Evolutionary conservation across 2,113 vertebrate species (phyloP).

Genomic region (Kryptolebias marmoratus): DNA sequence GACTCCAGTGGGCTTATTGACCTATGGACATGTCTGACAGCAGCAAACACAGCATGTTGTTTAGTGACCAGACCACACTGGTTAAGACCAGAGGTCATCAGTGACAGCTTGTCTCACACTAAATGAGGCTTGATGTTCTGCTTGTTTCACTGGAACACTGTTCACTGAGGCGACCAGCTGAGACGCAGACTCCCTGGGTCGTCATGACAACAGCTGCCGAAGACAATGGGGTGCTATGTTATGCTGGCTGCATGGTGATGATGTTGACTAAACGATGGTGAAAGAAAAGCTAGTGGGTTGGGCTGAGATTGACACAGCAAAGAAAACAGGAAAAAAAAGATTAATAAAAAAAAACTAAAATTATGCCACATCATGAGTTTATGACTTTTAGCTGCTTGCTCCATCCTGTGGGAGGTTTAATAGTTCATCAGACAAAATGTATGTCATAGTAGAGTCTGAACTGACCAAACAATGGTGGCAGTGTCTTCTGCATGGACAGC

Average conservation of each 20-base stretch:
- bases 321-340: neutral
- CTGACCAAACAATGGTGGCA: conserved; percentile 35
- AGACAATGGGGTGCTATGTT: conserved; percentile 75
- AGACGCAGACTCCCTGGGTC: conserved; percentile 65
- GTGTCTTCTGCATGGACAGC: conserved; percentile 25
- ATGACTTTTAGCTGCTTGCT: no score
- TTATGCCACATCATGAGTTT: no score
- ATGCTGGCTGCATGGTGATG: conserved; percentile 25
- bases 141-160: conserved; percentile 47
- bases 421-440: no score
- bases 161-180: conserved; percentile 53
- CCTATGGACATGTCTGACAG: neutral
- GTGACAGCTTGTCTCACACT: conserved; percentile 29
- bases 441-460: conserved; percentile 11
- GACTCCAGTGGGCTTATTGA: neutral
- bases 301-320: conserved; percentile 44
- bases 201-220: conserved; percentile 49
- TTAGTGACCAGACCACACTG: neutral
- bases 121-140: conserved; percentile 21
- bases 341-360: neutral
- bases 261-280: conserved; percentile 57
- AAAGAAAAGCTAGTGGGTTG: conserved; percentile 32
- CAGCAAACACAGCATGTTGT: neutral
- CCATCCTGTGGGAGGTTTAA: no score
- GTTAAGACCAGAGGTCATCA: conserved; percentile 39